These are phyloP conservation scores for Pseudorasbora parva DNA, from an alignment of 2,113 vertebrate genomes.

Conservation along the genomic window DNA sequence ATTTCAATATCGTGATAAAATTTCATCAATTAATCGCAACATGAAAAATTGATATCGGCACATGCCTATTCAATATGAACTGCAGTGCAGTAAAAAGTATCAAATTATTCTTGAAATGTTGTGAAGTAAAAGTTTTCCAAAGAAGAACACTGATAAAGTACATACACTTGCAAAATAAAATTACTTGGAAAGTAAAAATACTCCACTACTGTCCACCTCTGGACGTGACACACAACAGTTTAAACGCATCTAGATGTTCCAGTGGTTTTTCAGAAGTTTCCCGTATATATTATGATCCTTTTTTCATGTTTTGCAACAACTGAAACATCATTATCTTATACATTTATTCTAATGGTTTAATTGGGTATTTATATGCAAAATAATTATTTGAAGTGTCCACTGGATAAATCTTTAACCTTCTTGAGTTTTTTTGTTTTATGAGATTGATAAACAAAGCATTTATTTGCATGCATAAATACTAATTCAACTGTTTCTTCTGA, in stretches of 20 bases:
- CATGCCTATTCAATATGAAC: too few species aligned
- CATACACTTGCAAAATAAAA: too few species aligned
- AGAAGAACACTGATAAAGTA: too few species aligned
- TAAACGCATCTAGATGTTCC: neutral
- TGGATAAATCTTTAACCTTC: constrained; percentile 4
- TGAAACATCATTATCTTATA: neutral
- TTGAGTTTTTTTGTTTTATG: neutral
- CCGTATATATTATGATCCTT: neutral
- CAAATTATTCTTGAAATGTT: too few species aligned
- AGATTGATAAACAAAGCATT: constrained; percentile 35
- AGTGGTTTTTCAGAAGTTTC: neutral
- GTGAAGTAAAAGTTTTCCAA: too few species aligned
- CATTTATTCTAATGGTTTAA: neutral
- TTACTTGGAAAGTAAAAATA: too few species aligned
- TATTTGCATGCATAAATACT: constrained; percentile 39
- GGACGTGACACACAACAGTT: neutral
- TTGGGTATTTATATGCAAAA: constrained; percentile 2
- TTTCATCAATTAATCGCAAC: too few species aligned
- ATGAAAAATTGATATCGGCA: too few species aligned
- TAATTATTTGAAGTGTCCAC: constrained; percentile 26
- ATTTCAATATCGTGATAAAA: too few species aligned
- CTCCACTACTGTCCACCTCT: too few species aligned
- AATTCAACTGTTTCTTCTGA: constrained; percentile 20
- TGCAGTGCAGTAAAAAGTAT: too few species aligned
- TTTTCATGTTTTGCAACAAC: neutral